phyloP scores from a whole-genome alignment of 1,140 invertebrate genomes.

The Ceratina japonica region DNA sequence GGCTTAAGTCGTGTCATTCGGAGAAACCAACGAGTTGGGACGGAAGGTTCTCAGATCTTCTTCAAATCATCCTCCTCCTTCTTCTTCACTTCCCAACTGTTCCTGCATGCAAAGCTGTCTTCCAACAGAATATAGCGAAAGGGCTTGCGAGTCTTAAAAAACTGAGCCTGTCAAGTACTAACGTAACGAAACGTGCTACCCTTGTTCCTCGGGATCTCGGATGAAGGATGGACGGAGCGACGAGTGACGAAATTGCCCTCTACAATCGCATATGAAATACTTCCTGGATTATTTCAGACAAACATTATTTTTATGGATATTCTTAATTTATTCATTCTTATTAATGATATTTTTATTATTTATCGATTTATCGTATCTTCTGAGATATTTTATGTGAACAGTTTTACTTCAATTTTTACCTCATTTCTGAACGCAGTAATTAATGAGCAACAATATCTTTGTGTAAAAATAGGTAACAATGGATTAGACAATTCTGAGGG shows the following conservation, averaged over 20 bases:
- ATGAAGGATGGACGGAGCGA: constrained; percentile 16
- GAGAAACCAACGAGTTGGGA: constrained; percentile 11
- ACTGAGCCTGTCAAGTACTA: constrained; percentile 18
- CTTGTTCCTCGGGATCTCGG: not conserved
- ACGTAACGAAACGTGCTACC: constrained; percentile 1
- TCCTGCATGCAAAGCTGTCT: constrained; percentile 36
- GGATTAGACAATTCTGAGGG: not conserved
- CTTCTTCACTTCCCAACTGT: constrained; percentile 21
- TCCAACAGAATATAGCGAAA: not conserved
- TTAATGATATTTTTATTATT: not conserved
- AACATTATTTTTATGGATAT: not conserved
- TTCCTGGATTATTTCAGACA: not conserved
- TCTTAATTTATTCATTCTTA: not conserved
- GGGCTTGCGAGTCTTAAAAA: constrained; percentile 19
- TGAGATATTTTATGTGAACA: not conserved
- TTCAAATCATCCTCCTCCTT: not conserved
- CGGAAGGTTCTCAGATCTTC: constrained; percentile 28
- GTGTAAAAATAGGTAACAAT: not conserved
- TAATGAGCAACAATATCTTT: not conserved
- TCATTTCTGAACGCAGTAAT: not conserved
- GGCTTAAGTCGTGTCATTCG: constrained; percentile 39
- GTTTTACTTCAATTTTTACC: not conserved
- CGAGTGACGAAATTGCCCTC: not conserved
- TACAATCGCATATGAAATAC: not conserved
- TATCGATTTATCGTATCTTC: not conserved